Conservation (phyloP, 2,113 vertebrate genomes). For the Oryzias javanicus region DNA sequence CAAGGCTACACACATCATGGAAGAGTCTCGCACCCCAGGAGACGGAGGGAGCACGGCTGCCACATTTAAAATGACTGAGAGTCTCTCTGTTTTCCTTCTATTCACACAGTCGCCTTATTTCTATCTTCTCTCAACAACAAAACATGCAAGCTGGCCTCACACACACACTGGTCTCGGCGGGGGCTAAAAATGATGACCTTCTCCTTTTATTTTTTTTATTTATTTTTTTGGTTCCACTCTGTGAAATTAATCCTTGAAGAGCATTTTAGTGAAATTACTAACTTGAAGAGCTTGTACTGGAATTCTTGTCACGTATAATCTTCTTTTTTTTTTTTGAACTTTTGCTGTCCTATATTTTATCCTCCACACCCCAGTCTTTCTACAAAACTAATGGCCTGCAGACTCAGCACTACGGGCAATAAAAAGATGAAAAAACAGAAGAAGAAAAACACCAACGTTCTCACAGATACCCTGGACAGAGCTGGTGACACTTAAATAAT, state of each 20-base stretch:
- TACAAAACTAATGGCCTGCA: constrained; percentile 56
- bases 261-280: too few species aligned
- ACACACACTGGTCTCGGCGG: constrained; percentile 31
- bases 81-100: constrained; percentile 29
- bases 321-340: constrained; percentile 33
- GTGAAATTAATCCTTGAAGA: constrained; percentile 43
- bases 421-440: constrained; percentile 46
- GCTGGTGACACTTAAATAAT: constrained; percentile 67
- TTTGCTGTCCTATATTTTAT: constrained; percentile 18
- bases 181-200: constrained; percentile 57
- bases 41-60: constrained; percentile 61
- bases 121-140: constrained; percentile 2
- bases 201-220: too few species aligned
- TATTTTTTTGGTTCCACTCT: constrained; percentile 18
- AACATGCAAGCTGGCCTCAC: neutral
- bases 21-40: constrained; percentile 57
- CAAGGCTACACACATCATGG: constrained; percentile 68
- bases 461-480: constrained; percentile 54
- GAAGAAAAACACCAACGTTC: constrained; percentile 34
- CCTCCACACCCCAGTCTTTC: constrained; percentile 40
- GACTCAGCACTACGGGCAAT: constrained; percentile 51
- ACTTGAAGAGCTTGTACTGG: too few species aligned
- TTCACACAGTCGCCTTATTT: constrained; percentile 28
- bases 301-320: too few species aligned
- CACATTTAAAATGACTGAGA: constrained; percentile 65